phyloP scores from a whole-genome alignment of 2,113 vertebrate genomes.

The Zosterops pallidus region DNA sequence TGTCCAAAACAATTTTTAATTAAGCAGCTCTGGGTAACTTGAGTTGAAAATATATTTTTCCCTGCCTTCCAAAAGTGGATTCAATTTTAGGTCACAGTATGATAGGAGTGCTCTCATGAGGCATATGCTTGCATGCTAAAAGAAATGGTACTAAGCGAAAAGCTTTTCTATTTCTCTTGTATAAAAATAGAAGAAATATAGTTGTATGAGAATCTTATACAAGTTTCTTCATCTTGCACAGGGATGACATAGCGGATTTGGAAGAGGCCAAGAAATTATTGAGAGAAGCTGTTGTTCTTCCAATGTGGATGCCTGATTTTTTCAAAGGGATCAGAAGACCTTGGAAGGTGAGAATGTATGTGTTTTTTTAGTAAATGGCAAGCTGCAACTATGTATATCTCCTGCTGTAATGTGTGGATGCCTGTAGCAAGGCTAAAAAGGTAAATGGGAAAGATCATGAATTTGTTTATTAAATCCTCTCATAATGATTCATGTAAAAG shows the following conservation, averaged over 20 bases:
- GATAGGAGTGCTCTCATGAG: constrained; percentile 13
- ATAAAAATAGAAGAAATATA: not conserved
- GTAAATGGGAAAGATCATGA: not conserved
- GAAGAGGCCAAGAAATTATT: constrained; percentile 85
- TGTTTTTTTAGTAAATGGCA: not conserved
- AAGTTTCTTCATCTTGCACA: constrained; percentile 47
- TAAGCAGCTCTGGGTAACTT: constrained; percentile 26
- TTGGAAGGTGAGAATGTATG: constrained; percentile 77
- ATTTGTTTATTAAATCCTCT: not conserved
- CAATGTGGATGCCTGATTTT: constrained; percentile 88
- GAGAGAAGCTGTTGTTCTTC: constrained; percentile 83
- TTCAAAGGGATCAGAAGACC: constrained; percentile 85
- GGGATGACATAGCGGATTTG: constrained; percentile 84
- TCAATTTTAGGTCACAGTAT: constrained; percentile 31
- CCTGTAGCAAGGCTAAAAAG: not conserved
- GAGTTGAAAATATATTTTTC: constrained; percentile 10
- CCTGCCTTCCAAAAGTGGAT: not conserved
- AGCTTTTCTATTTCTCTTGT: not conserved
- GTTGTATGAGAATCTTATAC: not conserved
- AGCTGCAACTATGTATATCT: not conserved
- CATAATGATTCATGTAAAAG: not conserved
- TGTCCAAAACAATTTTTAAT: constrained; percentile 51
- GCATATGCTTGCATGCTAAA: not conserved
- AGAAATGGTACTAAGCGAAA: not conserved
- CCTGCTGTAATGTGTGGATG: not conserved